Conservation (phyloP, 2,888 invertebrate genomes). For the Diabrotica balteata region DNA sequence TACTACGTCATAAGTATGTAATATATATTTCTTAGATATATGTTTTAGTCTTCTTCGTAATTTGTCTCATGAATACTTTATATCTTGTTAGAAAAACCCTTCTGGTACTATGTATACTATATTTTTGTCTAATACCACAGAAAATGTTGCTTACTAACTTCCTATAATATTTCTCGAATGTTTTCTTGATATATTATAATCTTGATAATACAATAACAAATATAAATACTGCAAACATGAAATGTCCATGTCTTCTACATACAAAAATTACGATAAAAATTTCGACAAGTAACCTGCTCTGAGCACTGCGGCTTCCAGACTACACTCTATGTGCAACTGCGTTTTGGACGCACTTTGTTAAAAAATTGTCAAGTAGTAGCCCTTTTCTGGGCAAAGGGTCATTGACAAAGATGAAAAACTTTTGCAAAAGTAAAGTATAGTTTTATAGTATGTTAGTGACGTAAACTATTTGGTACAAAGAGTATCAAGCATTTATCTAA, state of each 20-base stretch:
- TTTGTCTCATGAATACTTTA: no score
- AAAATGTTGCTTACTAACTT: no score
- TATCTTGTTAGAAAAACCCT: no score
- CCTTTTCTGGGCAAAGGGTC: constrained; percentile 39
- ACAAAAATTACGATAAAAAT: constrained; percentile 17
- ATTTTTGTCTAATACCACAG: no score
- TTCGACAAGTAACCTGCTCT: constrained; percentile 42
- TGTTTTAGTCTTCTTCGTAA: no score
- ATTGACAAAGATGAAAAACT: constrained; percentile 11
- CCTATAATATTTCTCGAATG: no score
- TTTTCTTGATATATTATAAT: no score
- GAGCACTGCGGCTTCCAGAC: constrained; percentile 55
- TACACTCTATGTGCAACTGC: constrained; percentile 53
- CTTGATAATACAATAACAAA: not conserved
- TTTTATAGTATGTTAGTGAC: not conserved
- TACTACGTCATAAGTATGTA: no score
- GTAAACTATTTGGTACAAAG: not conserved
- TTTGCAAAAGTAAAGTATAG: no score
- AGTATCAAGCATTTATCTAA: no score
- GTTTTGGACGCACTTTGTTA: constrained; percentile 53
- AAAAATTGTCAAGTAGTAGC: constrained; percentile 51
- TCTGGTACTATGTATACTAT: no score
- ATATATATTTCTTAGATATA: no score
- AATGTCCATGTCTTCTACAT: not conserved
- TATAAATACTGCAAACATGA: not conserved